phyloP scores from a whole-genome alignment of 2,113 vertebrate genomes.

The Tachycineta bicolor region DNA sequence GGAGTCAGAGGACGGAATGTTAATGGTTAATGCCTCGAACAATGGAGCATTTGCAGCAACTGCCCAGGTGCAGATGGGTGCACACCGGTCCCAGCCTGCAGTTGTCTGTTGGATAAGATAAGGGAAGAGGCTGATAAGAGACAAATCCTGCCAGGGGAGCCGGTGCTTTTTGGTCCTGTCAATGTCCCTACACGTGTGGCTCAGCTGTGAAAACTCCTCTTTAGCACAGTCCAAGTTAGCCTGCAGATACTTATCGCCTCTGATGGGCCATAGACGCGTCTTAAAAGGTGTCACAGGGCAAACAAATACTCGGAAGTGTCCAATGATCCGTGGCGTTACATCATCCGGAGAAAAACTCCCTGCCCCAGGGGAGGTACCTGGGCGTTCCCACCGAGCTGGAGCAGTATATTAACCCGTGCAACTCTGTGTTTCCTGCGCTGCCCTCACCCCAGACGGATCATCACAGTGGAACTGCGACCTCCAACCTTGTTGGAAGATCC shows the following conservation, averaged over 20 bases:
- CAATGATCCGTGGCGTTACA: not conserved
- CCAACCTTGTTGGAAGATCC: no score
- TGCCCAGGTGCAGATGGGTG: not conserved
- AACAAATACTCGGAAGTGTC: no score
- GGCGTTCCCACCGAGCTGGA: not conserved
- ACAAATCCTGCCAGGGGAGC: not conserved
- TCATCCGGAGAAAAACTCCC: not conserved
- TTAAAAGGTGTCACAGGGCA: not conserved
- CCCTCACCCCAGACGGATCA: not conserved
- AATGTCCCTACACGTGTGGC: rapidly evolving
- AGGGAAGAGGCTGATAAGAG: not conserved
- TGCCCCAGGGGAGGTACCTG: not conserved
- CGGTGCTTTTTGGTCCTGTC: not conserved
- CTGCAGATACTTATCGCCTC: not conserved
- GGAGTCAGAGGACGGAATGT: not conserved
- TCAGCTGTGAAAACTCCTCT: not conserved
- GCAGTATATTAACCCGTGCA: rapidly evolving
- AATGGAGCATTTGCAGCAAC: rapidly evolving
- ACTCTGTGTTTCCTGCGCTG: not conserved
- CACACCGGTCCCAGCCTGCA: not conserved
- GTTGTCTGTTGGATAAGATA: not conserved
- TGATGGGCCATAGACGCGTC: not conserved
- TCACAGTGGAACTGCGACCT: not conserved
- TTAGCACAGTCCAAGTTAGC: no score
- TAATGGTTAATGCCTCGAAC: not conserved